These are phyloP conservation scores for Anas platyrhynchos DNA, from an alignment of 2,113 vertebrate genomes.

Conservation along the genomic window DNA sequence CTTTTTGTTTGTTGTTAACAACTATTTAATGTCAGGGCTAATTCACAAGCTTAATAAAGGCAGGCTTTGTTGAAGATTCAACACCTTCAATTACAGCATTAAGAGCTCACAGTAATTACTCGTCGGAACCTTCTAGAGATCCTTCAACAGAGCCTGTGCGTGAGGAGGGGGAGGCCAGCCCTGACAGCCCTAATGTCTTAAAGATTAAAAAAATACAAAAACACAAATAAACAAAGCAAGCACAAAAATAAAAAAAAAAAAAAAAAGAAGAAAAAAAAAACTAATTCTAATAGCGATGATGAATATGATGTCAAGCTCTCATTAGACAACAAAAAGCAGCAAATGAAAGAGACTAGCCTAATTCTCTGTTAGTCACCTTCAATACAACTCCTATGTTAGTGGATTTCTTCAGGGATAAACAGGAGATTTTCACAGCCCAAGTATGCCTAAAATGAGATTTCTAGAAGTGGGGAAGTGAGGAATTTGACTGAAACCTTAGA, in stretches of 20 bases:
- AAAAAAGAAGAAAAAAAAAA: not conserved
- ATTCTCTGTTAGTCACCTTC: slow-evolving; percentile 5
- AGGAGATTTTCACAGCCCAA: slow-evolving; percentile 13
- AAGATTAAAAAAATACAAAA: not conserved
- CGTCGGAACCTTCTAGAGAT: not conserved
- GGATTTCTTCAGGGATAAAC: slow-evolving; percentile 32
- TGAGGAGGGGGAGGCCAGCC: not conserved
- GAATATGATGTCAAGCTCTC: not conserved
- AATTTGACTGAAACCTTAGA: slow-evolving; percentile 31
- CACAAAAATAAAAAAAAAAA: not conserved
- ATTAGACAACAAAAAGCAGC: not conserved
- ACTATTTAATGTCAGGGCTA: not conserved
- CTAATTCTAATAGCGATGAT: not conserved
- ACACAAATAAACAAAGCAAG: not conserved
- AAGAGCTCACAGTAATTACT: not conserved
- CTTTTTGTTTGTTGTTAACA: slow-evolving; percentile 19
- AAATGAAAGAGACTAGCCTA: not conserved
- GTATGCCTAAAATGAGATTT: slow-evolving; percentile 16
- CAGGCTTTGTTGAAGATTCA: slow-evolving; percentile 46
- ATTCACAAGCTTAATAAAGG: slow-evolving; percentile 33
- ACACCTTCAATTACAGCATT: slow-evolving; percentile 7
- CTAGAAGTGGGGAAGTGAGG: not conserved
- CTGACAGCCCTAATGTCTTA: not conserved
- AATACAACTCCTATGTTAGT: slow-evolving; percentile 6
- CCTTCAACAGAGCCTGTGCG: not conserved